A percentile compares a stretch with the other conserved stretches of the same genome.
phyloP scores from a whole-genome alignment of 1,140 invertebrate species.

The Danaus plexippus region DNA sequence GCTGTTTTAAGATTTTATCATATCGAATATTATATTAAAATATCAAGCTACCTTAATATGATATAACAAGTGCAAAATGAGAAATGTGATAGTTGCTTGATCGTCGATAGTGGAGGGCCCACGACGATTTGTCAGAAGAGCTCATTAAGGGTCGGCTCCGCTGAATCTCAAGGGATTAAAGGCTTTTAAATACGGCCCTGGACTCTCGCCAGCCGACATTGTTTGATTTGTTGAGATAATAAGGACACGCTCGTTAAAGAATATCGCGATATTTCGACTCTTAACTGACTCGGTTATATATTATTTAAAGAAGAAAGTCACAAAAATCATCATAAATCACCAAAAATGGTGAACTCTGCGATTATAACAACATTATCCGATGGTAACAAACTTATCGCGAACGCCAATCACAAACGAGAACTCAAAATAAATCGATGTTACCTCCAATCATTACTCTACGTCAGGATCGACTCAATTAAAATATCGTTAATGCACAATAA shows the following conservation, averaged over 20 bases:
- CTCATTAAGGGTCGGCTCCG: slow-evolving; percentile 57
- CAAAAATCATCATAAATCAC: slow-evolving; percentile 20
- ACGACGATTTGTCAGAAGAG: slow-evolving; percentile 51
- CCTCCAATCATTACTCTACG: slow-evolving; percentile 71
- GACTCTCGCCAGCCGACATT: slow-evolving; percentile 15
- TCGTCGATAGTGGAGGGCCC: slow-evolving; percentile 51
- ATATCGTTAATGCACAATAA: slow-evolving; percentile 66
- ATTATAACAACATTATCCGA: slow-evolving; percentile 66
- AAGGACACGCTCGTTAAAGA: no score
- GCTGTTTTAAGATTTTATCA: neutral
- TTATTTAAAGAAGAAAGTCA: no score
- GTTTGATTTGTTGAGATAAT: no score
- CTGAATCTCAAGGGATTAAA: slow-evolving; percentile 52
- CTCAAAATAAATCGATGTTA: slow-evolving; percentile 70
- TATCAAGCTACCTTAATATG: neutral
- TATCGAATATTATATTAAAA: slow-evolving; percentile 1
- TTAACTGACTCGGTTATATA: no score
- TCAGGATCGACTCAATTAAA: slow-evolving; percentile 71
- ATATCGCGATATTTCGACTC: no score
- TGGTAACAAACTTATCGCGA: slow-evolving; percentile 67
- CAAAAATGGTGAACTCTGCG: slow-evolving; percentile 23
- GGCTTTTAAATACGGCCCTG: slow-evolving; percentile 37
- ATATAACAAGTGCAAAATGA: slow-evolving; percentile 15
- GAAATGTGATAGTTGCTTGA: slow-evolving; percentile 48
- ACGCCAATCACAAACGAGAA: slow-evolving; percentile 70